Evolutionary conservation across 1,140 invertebrate genomes (phyloP).

Genomic region (Metaphire vulgaris): DNA sequence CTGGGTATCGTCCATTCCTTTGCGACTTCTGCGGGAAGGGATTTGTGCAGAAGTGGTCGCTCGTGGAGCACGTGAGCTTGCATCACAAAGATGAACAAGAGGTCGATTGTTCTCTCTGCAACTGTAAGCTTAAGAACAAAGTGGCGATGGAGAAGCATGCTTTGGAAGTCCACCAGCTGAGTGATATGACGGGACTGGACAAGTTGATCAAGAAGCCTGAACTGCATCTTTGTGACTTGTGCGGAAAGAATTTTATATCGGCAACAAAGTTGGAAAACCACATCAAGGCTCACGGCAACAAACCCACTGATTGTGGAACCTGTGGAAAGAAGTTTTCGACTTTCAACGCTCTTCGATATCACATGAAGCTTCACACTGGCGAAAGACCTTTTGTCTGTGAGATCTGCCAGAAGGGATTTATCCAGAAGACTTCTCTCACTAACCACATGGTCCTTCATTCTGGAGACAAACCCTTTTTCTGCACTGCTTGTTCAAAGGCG

Average conservation of each 20-base stretch:
- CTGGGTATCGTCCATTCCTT: slow-evolving; percentile 76
- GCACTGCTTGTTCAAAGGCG: slow-evolving; percentile 60
- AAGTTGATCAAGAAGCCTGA: not conserved
- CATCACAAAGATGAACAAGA: slow-evolving; percentile 35
- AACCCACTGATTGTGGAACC: slow-evolving; percentile 65
- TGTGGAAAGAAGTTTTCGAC: slow-evolving; percentile 66
- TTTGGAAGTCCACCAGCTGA: not conserved
- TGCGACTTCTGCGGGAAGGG: slow-evolving; percentile 91
- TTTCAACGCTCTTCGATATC: not conserved
- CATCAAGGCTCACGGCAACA: slow-evolving; percentile 60
- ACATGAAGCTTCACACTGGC: slow-evolving; percentile 30
- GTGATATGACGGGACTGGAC: not conserved
- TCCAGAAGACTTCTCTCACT: slow-evolving; percentile 32
- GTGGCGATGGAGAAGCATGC: not conserved
- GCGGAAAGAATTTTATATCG: not conserved
- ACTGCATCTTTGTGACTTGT: not conserved
- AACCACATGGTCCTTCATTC: slow-evolving; percentile 18
- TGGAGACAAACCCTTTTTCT: slow-evolving; percentile 1
- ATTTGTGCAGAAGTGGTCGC: slow-evolving; percentile 91
- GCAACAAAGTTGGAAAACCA: not conserved
- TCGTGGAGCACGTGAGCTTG: slow-evolving; percentile 79
- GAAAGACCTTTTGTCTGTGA: slow-evolving; percentile 28
- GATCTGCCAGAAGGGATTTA: slow-evolving; percentile 28
- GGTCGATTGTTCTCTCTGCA: slow-evolving; percentile 57
- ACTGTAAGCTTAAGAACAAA: slow-evolving; percentile 36